A percentile compares a stretch with the other conserved stretches of the same genome.
Evolutionary conservation across 2,888 invertebrate genomes (phyloP).

Genomic region (Lycophotia porphyrea): DNA sequence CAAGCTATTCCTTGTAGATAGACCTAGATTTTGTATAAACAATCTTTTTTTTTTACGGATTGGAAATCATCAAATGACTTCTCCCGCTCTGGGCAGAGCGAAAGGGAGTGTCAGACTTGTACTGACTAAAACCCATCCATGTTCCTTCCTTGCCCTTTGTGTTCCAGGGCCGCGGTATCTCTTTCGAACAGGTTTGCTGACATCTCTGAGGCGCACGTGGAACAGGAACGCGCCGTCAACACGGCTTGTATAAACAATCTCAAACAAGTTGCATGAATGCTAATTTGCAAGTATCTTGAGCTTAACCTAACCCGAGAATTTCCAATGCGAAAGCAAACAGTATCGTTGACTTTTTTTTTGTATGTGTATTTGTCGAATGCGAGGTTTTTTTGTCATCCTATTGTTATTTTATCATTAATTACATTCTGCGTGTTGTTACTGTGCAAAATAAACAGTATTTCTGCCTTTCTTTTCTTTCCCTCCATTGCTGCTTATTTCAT

Average conservation of each 20-base stretch:
- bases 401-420: not conserved
- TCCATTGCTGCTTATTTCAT: not conserved
- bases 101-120: too few species aligned
- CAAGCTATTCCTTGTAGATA: not conserved
- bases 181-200: too few species aligned
- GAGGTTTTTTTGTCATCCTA: not conserved
- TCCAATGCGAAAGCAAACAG: not conserved
- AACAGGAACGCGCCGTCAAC: too few species aligned
- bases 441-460: not conserved
- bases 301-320: not conserved
- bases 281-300: not conserved
- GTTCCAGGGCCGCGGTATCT: too few species aligned
- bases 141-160: too few species aligned
- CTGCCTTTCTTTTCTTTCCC: not conserved
- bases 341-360: not conserved
- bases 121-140: too few species aligned
- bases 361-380: not conserved
- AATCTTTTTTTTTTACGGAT: too few species aligned
- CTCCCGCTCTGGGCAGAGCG: too few species aligned
- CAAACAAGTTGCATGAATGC: too few species aligned
- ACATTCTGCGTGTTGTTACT: not conserved
- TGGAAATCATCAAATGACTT: too few species aligned
- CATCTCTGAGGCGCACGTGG: too few species aligned
- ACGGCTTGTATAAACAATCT: not conserved
- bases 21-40: not conserved